phyloP scores from a whole-genome alignment of 2,797 vertebrate genomes.

The Cossypha polioptera region DNA sequence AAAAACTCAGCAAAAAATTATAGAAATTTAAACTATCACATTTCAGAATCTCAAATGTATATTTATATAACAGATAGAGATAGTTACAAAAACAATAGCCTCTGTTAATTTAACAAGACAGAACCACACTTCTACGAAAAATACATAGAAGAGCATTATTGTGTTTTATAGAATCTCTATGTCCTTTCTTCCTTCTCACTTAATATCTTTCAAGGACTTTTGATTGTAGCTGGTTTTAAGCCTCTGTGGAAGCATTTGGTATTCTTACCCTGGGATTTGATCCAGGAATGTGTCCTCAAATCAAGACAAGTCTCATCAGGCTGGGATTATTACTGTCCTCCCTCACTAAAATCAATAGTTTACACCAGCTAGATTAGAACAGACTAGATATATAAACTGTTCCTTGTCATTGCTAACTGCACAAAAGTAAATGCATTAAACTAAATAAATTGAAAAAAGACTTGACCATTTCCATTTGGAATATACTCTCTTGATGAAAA shows the following conservation, averaged over 20 bases:
- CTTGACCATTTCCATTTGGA: neutral
- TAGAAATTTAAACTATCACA: neutral
- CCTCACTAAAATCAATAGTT: neutral
- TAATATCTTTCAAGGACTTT: neutral
- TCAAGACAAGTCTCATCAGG: conserved; percentile 31
- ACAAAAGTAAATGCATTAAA: neutral
- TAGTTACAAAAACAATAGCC: neutral
- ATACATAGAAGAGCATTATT: neutral
- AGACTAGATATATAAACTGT: neutral
- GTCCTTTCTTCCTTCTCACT: neutral
- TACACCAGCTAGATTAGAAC: neutral
- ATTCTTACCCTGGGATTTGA: neutral
- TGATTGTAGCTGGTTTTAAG: neutral
- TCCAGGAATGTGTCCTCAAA: conserved; percentile 25
- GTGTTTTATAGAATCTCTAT: neutral
- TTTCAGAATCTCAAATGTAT: neutral
- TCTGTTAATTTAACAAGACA: neutral
- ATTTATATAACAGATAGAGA: neutral
- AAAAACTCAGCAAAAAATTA: neutral
- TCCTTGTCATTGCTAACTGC: neutral
- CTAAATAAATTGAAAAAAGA: neutral
- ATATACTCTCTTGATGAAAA: neutral
- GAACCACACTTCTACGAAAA: neutral
- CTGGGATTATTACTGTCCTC: neutral
- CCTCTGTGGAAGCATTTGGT: neutral